phyloP scores from a whole-genome alignment of 2,113 vertebrate species.

The Dendrocopos noguchii region DNA sequence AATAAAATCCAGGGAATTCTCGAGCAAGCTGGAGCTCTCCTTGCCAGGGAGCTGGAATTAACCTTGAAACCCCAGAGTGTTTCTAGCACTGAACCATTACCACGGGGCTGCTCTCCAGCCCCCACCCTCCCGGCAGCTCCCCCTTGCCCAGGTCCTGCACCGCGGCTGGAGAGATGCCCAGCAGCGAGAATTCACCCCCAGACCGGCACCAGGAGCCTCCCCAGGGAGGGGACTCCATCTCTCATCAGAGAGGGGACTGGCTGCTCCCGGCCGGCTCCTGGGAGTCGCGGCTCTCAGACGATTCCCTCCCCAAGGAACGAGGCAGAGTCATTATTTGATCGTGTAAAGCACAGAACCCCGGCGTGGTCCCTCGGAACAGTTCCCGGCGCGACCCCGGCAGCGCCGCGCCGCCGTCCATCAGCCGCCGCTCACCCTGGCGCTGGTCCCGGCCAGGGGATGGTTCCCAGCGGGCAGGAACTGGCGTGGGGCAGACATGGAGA shows the following conservation, averaged over 20 bases:
- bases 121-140: background rate
- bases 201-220: accelerated
- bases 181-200: background rate
- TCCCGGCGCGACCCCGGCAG: background rate
- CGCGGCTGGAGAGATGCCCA: accelerated
- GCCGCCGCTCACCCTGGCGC: accelerated
- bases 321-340: background rate
- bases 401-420: background rate
- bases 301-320: background rate
- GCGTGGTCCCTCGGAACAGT: background rate
- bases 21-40: background rate
- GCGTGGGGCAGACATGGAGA: background rate
- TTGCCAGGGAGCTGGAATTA: background rate
- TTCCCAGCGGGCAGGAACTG: background rate
- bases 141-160: background rate
- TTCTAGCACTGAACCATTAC: accelerated
- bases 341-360: background rate
- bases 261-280: background rate
- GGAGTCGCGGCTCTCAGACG: background rate
- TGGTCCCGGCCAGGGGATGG: background rate
- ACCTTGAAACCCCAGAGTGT: background rate
- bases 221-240: background rate
- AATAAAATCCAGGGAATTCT: background rate
- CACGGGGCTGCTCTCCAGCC: background rate
- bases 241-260: background rate